A percentile compares a stretch with the other conserved stretches of the same genome.
Conservation (phyloP, 2,888 invertebrate species). For the Zhuqinia jingwanae region DNA sequence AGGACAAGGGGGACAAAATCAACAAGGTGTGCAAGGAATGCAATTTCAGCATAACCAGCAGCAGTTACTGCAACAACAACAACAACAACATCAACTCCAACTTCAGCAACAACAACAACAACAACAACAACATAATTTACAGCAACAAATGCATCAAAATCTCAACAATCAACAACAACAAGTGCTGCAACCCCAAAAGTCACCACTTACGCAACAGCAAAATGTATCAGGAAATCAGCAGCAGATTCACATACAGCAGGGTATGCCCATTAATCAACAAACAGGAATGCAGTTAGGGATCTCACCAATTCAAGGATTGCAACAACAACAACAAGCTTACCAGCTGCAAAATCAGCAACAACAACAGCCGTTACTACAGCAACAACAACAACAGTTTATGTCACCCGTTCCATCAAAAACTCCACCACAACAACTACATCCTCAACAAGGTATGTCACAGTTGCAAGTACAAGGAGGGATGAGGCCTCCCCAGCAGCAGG, state of each 20-base stretch:
- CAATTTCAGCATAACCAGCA: slow-evolving; percentile 65
- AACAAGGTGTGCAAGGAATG: slow-evolving; percentile 49
- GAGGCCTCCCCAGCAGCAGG: slow-evolving; percentile 62
- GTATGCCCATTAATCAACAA: slow-evolving; percentile 61
- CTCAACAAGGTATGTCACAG: slow-evolving; percentile 55
- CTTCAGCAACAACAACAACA: slow-evolving; percentile 39
- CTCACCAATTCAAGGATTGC: slow-evolving; percentile 43
- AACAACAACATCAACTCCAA: slow-evolving; percentile 52
- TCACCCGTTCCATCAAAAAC: slow-evolving; percentile 51
- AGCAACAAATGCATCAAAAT: slow-evolving; percentile 39
- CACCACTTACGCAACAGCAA: slow-evolving; percentile 42
- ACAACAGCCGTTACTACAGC: slow-evolving; percentile 61
- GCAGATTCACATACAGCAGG: slow-evolving; percentile 46
- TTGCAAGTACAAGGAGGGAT: slow-evolving; percentile 45
- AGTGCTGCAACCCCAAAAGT: slow-evolving; percentile 64
- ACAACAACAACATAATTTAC: slow-evolving; percentile 33
- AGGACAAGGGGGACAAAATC: slow-evolving; percentile 44
- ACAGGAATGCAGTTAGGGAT: slow-evolving; percentile 49
- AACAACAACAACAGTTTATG: slow-evolving; percentile 54
- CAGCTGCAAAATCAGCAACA: slow-evolving; percentile 54
- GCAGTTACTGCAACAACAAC: slow-evolving; percentile 36
- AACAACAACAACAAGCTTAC: slow-evolving; percentile 53
- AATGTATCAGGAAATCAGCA: slow-evolving; percentile 30
- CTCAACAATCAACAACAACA: slow-evolving; percentile 51
- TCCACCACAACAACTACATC: slow-evolving; percentile 66